phyloP scores from a whole-genome alignment of 35 echinoderm and acorn worm genomes.

The Eucidaris tribuloides region DNA sequence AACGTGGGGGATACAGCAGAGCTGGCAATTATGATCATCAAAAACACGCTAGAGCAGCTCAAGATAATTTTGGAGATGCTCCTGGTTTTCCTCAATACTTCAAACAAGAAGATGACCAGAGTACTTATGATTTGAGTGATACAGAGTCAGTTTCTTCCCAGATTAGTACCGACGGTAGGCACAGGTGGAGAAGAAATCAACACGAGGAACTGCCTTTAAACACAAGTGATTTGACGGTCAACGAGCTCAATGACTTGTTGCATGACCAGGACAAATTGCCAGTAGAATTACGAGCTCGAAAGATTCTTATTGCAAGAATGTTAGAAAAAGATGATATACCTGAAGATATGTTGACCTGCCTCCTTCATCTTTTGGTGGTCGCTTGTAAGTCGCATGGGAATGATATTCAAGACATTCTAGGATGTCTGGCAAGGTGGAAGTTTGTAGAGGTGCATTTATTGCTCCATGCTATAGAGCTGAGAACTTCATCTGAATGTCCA shows the following conservation, averaged over 20 bases:
- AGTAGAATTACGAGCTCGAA: not conserved
- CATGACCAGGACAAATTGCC: not conserved
- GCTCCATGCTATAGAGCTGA: slow-evolving; percentile 23
- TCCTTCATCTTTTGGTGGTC: slow-evolving; percentile 20
- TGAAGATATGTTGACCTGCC: slow-evolving; percentile 54
- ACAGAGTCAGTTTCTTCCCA: not conserved
- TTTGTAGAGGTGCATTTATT: slow-evolving; percentile 45
- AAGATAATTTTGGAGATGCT: too few relatives aligned
- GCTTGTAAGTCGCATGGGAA: slow-evolving; percentile 40
- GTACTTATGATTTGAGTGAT: too few relatives aligned
- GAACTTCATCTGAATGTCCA: slow-evolving; percentile 9
- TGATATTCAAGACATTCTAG: slow-evolving; percentile 3
- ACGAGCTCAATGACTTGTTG: not conserved
- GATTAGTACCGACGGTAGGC: not conserved
- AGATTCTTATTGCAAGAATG: slow-evolving; percentile 26
- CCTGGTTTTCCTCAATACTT: too few relatives aligned
- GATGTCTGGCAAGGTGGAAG: slow-evolving; percentile 8
- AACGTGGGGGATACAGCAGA: too few relatives aligned
- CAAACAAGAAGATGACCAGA: too few relatives aligned
- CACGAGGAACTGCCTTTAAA: too few relatives aligned
- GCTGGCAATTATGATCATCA: too few relatives aligned
- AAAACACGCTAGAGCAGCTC: too few relatives aligned
- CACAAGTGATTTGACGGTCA: not conserved
- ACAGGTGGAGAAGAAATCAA: not conserved
- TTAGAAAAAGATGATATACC: slow-evolving; percentile 67